A percentile compares a stretch with the other conserved stretches of the same genome.
phyloP scores from a whole-genome alignment of 2,888 invertebrate species.

The Troides aeacus region DNA sequence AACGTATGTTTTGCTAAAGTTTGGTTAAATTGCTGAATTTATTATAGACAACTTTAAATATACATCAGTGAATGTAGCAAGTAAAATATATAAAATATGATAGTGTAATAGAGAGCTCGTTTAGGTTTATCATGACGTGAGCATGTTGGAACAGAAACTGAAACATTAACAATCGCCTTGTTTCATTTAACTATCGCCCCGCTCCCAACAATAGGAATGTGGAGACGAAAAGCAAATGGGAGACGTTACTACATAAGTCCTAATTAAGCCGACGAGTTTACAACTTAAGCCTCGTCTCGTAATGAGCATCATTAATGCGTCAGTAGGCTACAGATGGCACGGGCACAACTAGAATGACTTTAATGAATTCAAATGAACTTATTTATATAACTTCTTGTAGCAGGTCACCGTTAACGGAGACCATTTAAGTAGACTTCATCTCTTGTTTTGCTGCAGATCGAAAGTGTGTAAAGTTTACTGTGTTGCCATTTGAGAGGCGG shows the following conservation, averaged over 20 bases:
- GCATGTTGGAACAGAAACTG: slow-evolving; percentile 15
- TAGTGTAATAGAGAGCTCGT: slow-evolving; percentile 3
- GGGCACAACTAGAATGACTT: slow-evolving; percentile 12
- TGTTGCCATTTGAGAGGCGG: no score
- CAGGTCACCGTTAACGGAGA: no score
- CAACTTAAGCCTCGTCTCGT: slow-evolving; percentile 22
- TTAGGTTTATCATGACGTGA: slow-evolving; percentile 14
- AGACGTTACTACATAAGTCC: slow-evolving; percentile 25
- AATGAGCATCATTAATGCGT: slow-evolving; percentile 26
- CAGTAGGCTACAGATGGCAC: slow-evolving; percentile 10
- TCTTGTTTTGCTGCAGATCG: no score
- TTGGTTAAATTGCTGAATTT: not conserved
- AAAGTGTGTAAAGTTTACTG: no score
- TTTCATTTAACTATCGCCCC: slow-evolving; percentile 20
- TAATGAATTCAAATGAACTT: slow-evolving; percentile 9
- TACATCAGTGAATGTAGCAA: not conserved
- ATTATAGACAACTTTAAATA: not conserved
- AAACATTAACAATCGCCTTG: slow-evolving; percentile 23
- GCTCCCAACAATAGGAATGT: slow-evolving; percentile 25
- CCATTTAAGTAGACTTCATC: no score
- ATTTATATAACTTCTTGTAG: not conserved
- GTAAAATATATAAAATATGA: not conserved
- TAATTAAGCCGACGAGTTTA: slow-evolving; percentile 29
- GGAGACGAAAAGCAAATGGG: slow-evolving; percentile 25
- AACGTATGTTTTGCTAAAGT: not conserved